Evolutionary conservation across 2,113 vertebrate species (phyloP), one percentile per base, ranked within the genome.

Genomic region (Halichoeres trimaculatus): DNA sequence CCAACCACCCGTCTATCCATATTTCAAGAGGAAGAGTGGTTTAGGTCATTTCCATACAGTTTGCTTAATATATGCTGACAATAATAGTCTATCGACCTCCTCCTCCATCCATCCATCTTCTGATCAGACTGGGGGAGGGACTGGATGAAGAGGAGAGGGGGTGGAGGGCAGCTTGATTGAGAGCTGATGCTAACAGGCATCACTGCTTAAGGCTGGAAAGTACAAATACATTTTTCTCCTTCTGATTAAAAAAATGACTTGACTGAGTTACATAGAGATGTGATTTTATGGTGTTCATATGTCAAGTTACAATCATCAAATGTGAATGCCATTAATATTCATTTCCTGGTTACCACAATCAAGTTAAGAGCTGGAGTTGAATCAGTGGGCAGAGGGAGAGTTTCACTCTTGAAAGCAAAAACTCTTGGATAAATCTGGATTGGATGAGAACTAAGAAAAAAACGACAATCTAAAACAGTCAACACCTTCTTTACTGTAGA

Each of bases 1-100:
- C 66, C 64, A 43, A 74, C 63, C 43, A 35, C 78, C 68, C 14
- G 12, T 78, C 70, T 20, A 43, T 62, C 55, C 17, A 53, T 53
- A 24, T 47, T 51, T 81, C 67, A 73, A 87, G 67, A 70, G 63
- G 57, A 55, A 66, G 65, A 89, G 80, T 84, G 80, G 68, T 79
- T 86, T 69, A 45, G 54, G 77, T 80, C 38, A 85, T 91, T 89
- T 90, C 83, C 83, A 88, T 89, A 68, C 70, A 74, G 62, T 83
- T 80, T 84, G 77, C 63, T 74, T 86, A 87, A 89, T 89, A 81
- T 86, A 86, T 89, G 87, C 80, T 84, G 83, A 86, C 84, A 83
- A 90, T 91, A 88, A 90, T 84, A 85, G 81, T 81, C 83, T 78
- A 88, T 90, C 83, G 83, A 89, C 86, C 74, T 48, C 82, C 88